Evolutionary conservation across 2,113 vertebrate genomes (phyloP), one percentile per base, ranked within the genome.

Genomic region (Indicator maculatus): DNA sequence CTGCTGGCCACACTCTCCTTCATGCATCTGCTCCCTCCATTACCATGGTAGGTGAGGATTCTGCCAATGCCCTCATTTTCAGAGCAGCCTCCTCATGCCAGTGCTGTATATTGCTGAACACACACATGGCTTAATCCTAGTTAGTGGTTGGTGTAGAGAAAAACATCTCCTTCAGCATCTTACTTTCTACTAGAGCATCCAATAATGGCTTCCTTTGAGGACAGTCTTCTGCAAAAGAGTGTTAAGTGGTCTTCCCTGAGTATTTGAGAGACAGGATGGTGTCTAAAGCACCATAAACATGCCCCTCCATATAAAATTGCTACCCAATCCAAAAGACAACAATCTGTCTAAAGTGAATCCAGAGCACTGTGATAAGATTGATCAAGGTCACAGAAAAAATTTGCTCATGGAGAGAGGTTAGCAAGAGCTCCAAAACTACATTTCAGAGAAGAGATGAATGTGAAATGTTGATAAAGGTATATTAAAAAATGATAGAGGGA

Each of bases 261-360:
- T 30, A 8, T 13, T n/a, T 19, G 58, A 75, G 60, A 28, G 16
- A 4, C 6, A 11, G 11, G 45, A 20, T 12, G 8, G 14, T 17
- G 3, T 17, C 67, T 70, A 39, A 53, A 47, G 28, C 3, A 12
- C 31, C 53, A 50, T 0, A 0, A 50, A 14, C 1, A 1, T 9
- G 36, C 8, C 38, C 12, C 30, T 3, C 12, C 11, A 4, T 12
- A 19, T 31, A 38, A n/a, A 64, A 66, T 1, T 76, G 17, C 12
- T 27, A 66, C 12, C 19, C 17, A 44, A 2, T 21, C 58, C 36
- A 66, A 44, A 74, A 89, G 4, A 7, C 31, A 27, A 17, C 0
- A 4, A 6, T 52, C 20, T 63, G 16, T 47, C 73, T 36, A 53
- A n/a, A 93, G 9, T 27, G 0, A 53, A 19, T 2, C 44, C 66